phyloP scores from a whole-genome alignment of 2,113 vertebrate species.

The Sapayoa aenigma region DNA sequence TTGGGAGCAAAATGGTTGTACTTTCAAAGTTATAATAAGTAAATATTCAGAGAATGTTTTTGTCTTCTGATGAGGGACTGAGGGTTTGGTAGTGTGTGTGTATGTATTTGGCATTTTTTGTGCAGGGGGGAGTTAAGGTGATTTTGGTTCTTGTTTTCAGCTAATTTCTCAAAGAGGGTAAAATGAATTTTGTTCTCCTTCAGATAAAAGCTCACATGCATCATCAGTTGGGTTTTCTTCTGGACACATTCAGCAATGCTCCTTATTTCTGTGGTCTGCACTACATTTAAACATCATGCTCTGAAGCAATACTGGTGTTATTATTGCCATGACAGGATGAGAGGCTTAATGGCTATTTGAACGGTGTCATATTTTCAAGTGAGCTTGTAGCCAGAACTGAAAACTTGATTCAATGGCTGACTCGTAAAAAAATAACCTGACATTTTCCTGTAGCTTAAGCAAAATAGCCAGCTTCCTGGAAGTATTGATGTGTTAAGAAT shows the following conservation, averaged over 20 bases:
- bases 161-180: not conserved
- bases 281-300: not conserved
- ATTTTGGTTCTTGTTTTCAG: not conserved
- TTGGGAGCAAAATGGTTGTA: not conserved
- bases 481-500: not conserved
- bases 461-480: not conserved
- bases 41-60: not conserved
- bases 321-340: not conserved
- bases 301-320: not conserved
- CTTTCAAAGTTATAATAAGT: not conserved
- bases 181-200: not conserved
- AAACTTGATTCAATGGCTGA: not conserved
- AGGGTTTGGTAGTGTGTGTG: not conserved
- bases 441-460: not conserved
- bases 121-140: not conserved
- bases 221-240: constrained; percentile 3
- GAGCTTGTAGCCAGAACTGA: not conserved
- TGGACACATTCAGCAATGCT: not conserved
- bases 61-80: not conserved
- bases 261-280: not conserved
- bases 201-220: not conserved
- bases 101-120: not conserved
- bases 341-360: not conserved
- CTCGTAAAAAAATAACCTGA: not conserved
- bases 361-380: not conserved